Percentiles rank a stretch among this genome's conserved stretches.
phyloP scores from a whole-genome alignment of 2,113 vertebrate species.

The Hemicordylus capensis region DNA sequence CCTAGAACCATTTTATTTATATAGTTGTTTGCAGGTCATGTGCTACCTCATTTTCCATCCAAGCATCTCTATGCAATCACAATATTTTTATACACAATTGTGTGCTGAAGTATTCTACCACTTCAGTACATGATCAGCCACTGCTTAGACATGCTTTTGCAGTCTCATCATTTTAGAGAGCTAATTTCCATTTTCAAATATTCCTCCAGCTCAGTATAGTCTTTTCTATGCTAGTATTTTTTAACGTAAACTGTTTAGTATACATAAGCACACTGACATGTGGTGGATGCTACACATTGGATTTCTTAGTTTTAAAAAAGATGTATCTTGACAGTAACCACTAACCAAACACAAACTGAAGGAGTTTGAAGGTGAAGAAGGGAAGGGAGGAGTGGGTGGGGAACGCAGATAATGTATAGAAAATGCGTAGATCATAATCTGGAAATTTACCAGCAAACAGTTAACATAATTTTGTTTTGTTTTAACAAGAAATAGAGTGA shows the following conservation, averaged over 20 bases:
- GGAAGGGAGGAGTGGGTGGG: neutral
- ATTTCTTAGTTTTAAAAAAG: neutral
- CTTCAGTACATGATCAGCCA: too few relatives aligned
- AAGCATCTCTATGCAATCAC: neutral
- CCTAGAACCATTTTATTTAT: neutral
- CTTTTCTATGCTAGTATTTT: too few relatives aligned
- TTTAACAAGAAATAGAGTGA: too few relatives aligned
- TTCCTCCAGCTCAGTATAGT: neutral
- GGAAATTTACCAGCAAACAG: neutral
- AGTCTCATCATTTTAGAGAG: neutral
- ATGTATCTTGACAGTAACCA: neutral
- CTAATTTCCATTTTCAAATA: neutral
- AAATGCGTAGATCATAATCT: neutral
- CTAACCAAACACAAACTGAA: neutral
- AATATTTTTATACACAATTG: neutral
- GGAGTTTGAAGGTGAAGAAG: neutral
- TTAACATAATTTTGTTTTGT: too few relatives aligned
- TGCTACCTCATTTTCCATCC: neutral
- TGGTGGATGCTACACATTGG: neutral
- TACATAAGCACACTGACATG: too few relatives aligned
- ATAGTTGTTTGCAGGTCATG: neutral
- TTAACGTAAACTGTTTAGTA: too few relatives aligned
- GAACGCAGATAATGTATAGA: neutral
- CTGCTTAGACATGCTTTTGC: neutral
- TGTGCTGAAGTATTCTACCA: too few relatives aligned